These are phyloP conservation scores for Cynaeus angustus DNA, from an alignment of 2,888 invertebrate genomes.

Conservation along the genomic window DNA sequence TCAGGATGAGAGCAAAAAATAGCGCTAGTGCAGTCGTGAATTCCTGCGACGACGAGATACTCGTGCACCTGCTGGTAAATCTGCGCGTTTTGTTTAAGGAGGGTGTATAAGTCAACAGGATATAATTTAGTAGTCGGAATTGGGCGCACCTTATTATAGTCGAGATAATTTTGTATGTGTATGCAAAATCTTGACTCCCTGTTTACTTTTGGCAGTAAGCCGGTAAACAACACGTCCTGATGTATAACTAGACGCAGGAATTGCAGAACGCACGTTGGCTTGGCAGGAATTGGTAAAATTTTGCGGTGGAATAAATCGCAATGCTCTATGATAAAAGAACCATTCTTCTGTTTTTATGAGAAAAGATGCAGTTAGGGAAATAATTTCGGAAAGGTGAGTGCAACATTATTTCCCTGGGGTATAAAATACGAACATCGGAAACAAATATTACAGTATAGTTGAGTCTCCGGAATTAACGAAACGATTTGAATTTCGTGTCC, in stretches of 20 bases:
- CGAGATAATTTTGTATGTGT: conserved; percentile 39
- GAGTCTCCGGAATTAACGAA: too few relatives aligned
- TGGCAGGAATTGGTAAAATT: neutral
- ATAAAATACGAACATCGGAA: too few relatives aligned
- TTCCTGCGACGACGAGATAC: neutral
- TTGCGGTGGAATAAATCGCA: too few relatives aligned
- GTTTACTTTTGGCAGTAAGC: conserved; percentile 26
- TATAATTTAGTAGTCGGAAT: conserved; percentile 34
- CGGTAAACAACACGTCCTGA: conserved; percentile 33
- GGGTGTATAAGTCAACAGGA: conserved; percentile 37
- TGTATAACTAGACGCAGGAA: conserved; percentile 23
- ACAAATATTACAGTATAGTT: too few relatives aligned
- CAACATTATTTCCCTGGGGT: too few relatives aligned
- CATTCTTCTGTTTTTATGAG: too few relatives aligned
- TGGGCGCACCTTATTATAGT: conserved; percentile 40
- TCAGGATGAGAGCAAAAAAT: too few relatives aligned
- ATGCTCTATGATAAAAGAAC: too few relatives aligned
- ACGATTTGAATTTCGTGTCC: too few relatives aligned
- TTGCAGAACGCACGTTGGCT: conserved; percentile 1
- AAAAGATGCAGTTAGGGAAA: too few relatives aligned
- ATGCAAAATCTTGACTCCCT: conserved; percentile 42
- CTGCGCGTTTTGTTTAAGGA: conserved; percentile 26
- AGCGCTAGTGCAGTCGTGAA: neutral
- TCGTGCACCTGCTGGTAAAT: conserved; percentile 24
- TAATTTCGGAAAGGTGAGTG: too few relatives aligned